A percentile compares a stretch with the other conserved stretches of the same genome.
These are phyloP conservation scores for Corythaixoides concolor DNA, from an alignment of 2,113 vertebrate genomes.

Conservation along the genomic window DNA sequence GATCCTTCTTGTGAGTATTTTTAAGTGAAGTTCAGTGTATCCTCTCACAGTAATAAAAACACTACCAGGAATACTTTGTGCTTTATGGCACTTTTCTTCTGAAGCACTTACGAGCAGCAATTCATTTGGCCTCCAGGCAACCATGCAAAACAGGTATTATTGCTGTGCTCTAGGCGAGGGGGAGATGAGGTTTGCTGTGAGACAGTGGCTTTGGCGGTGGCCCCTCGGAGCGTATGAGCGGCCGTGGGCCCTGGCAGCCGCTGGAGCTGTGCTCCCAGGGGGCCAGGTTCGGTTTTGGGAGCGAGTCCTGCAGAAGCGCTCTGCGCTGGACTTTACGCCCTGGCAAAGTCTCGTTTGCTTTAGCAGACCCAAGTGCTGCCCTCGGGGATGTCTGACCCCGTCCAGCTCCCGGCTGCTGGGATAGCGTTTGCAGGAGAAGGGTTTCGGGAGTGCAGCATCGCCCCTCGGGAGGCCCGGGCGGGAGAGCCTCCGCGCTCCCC, in stretches of 20 bases:
- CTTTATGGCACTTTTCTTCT: background rate
- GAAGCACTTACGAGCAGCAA: background rate
- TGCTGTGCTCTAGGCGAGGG: background rate
- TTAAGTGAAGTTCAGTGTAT: background rate
- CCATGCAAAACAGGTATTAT: background rate
- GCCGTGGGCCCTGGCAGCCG: background rate
- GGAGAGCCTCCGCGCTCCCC: background rate
- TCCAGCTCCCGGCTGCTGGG: accelerated
- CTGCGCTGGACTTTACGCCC: background rate
- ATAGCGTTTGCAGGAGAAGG: background rate
- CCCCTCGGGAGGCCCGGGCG: accelerated
- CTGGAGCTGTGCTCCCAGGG: background rate
- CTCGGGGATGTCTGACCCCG: background rate
- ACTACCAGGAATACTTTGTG: background rate
- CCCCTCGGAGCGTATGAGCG: accelerated
- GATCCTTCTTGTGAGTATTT: accelerated
- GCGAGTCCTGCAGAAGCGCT: background rate
- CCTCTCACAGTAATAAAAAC: background rate
- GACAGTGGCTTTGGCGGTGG: background rate
- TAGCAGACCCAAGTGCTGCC: background rate
- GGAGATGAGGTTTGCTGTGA: background rate
- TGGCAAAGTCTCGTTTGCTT: background rate
- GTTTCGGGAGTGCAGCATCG: accelerated
- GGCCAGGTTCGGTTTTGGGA: background rate
- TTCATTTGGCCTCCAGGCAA: background rate